phyloP scores from a whole-genome alignment of 2,797 vertebrate genomes.

The Dryobates pubescens region DNA sequence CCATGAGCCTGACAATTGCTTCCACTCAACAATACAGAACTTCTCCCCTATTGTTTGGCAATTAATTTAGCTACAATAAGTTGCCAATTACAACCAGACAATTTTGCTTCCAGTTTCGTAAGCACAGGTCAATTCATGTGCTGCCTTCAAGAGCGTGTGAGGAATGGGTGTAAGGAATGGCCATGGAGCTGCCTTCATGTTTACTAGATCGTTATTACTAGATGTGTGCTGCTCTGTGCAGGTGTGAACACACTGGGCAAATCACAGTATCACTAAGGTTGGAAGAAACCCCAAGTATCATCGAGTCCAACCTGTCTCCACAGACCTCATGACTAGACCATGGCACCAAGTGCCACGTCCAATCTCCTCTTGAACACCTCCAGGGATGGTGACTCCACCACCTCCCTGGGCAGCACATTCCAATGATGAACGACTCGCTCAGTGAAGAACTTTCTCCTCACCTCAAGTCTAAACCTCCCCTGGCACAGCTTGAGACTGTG shows the following conservation, averaged over 20 bases:
- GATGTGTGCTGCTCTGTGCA: not conserved
- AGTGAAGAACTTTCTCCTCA: too few species aligned
- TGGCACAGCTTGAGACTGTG: too few species aligned
- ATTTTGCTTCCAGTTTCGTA: not conserved
- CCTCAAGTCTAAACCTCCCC: too few species aligned
- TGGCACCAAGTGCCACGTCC: too few species aligned
- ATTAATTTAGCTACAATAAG: not conserved
- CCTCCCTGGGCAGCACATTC: too few species aligned
- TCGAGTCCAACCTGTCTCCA: too few species aligned
- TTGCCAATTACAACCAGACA: not conserved
- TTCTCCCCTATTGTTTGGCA: not conserved
- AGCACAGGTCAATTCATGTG: not conserved
- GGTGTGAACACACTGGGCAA: not conserved
- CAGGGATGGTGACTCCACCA: too few species aligned
- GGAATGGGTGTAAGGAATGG: not conserved
- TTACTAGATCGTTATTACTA: not conserved
- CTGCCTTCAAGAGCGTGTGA: rapidly evolving
- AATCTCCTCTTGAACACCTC: too few species aligned
- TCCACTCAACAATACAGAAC: not conserved
- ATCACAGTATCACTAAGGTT: too few species aligned
- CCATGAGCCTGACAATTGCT: not conserved
- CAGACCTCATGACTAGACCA: too few species aligned
- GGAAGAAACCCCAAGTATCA: too few species aligned
- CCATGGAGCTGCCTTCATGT: not conserved
- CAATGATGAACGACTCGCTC: too few species aligned